A percentile compares a stretch with the other conserved stretches of the same genome.
phyloP scores from a whole-genome alignment of 2,888 invertebrate species.

The Herminia tarsipennalis region DNA sequence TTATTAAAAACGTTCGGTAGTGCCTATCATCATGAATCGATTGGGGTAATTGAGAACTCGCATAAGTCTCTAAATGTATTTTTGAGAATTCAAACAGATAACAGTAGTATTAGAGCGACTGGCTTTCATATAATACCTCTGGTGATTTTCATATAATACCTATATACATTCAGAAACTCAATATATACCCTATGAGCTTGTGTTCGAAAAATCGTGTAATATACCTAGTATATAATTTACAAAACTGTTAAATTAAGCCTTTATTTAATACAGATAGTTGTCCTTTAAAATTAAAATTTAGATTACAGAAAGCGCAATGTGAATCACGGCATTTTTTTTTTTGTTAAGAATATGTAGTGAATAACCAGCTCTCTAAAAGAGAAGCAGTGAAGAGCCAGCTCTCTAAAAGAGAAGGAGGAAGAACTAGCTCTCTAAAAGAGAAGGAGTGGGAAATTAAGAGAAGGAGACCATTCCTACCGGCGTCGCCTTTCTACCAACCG shows the following conservation, averaged over 20 bases:
- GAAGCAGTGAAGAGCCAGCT: no score
- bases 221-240: background rate
- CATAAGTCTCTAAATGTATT: conserved; percentile 3
- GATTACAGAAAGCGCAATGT: background rate
- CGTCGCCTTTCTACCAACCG: no score
- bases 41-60: background rate
- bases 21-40: conserved; percentile 1
- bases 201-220: background rate
- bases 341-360: no score
- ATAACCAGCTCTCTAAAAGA: no score
- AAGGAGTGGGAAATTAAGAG: no score
- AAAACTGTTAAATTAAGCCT: background rate
- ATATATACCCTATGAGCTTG: background rate
- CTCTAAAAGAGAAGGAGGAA: no score
- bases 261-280: conserved; percentile 1
- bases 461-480: no score
- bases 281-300: conserved; percentile 2
- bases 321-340: background rate
- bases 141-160: background rate
- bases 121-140: no score
- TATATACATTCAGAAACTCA: background rate
- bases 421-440: no score
- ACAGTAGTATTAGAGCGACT: background rate
- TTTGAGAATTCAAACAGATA: conserved; percentile 1
- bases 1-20: background rate